Evolutionary conservation across 1,140 invertebrate genomes (phyloP), one percentile per base, ranked within the genome.

Genomic region (Diorhabda sublineata): DNA sequence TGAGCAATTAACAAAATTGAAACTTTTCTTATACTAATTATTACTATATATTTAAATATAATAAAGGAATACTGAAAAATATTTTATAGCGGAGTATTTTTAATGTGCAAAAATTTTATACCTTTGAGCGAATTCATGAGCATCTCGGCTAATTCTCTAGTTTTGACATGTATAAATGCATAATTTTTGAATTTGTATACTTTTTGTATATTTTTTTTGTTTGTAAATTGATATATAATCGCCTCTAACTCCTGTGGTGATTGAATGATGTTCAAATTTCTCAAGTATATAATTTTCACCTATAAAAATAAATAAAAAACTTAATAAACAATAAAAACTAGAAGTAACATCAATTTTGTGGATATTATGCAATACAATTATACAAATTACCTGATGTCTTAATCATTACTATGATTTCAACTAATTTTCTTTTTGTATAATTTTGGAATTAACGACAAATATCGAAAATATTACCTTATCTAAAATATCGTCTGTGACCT

Each of bases 111-210:
- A 43, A 45, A 7, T 64, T 64, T 59, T 58, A 43, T 70, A 74
- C 73, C 45, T 65, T 82, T 80, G 44, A 85, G 75, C 67, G 75
- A 76, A 4, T 73, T 61, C 73, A 84, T 76, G 8, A 83, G 81
- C 41, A 79, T 61, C 73, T 84, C 81, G n/a, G 84, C 83, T 71
- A 82, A 73, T 42, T 79, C 75, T 41, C 83, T 72, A 41, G 80
- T 77, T 68, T 73, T 76, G 64, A 85, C 82, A 75, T 85, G 84
- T 62, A 85, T 76, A 69, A 85, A 85, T 0, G 84, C 84, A 74
- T 85, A 85, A 64, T 85, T 82, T 75, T 82, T 82, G 8, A 83
- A 81, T 70, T 84, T 85, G 76, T 84, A 84, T 3, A 84, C 75
- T 26, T 79, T 76, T 62, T 83, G 80, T 43, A 84, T 72, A 75